A percentile compares a stretch with the other conserved stretches of the same genome.
Conservation (phyloP, 30 jellyfish, hydroid and myxozoan species). For the Rhopilema esculentum region DNA sequence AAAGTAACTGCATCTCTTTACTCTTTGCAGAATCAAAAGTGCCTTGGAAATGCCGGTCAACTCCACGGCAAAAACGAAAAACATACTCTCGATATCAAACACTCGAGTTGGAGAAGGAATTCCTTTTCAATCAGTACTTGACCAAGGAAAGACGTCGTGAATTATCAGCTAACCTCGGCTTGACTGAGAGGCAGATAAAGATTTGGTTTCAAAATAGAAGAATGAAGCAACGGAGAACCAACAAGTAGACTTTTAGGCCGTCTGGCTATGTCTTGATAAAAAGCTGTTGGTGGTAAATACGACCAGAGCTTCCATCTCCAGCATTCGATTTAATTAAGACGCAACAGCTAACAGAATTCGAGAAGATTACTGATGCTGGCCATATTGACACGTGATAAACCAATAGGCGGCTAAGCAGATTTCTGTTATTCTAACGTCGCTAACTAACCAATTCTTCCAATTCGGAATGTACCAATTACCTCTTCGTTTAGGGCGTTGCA, state of each 20-base stretch:
- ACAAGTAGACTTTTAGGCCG: constrained; percentile 1
- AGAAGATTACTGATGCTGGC: background rate
- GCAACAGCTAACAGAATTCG: background rate
- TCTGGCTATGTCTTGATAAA: background rate
- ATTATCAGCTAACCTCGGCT: constrained; percentile 70
- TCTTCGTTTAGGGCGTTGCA: too few species aligned
- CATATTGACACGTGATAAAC: background rate
- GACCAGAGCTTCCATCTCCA: background rate
- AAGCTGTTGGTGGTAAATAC: background rate
- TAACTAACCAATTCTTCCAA: too few species aligned
- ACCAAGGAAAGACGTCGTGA: constrained; percentile 90
- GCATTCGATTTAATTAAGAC: background rate
- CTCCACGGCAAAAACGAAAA: constrained; percentile 83
- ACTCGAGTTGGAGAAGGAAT: constrained; percentile 87
- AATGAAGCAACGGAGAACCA: constrained; percentile 80
- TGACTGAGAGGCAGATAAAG: constrained; percentile 89
- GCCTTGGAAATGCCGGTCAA: constrained; percentile 88
- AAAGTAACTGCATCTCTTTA: too few species aligned
- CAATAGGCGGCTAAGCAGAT: background rate
- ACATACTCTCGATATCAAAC: constrained; percentile 86
- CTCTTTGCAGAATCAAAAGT: constrained; percentile 54
- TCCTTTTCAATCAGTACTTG: constrained; percentile 76
- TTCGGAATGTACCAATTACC: too few species aligned
- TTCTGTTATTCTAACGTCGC: background rate
- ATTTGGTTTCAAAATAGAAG: constrained; percentile 92